These are phyloP conservation scores for Euzetes globulus DNA, from an alignment of 2,888 invertebrate genomes.

Conservation along the genomic window DNA sequence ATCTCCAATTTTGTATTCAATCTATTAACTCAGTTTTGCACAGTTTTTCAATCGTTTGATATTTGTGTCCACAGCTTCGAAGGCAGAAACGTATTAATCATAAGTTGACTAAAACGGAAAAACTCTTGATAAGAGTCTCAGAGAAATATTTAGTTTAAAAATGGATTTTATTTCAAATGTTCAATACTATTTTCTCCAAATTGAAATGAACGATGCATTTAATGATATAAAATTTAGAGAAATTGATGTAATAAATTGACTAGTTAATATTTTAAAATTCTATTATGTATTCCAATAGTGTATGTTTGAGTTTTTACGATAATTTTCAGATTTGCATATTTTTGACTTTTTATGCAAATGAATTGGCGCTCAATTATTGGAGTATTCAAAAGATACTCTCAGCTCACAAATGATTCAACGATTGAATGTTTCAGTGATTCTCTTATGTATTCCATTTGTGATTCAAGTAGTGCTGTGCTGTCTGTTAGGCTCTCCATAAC, in stretches of 20 bases:
- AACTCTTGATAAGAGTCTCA: no score
- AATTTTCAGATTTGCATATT: constrained; percentile 5
- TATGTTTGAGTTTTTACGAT: background rate
- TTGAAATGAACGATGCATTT: no score
- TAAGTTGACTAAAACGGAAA: no score
- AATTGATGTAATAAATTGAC: no score
- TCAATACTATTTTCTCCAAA: no score
- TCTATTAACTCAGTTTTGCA: background rate
- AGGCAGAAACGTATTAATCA: no score
- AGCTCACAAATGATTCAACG: background rate
- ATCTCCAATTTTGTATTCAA: background rate
- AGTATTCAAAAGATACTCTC: background rate
- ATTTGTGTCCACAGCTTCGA: no score
- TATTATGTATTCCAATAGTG: background rate
- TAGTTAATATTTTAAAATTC: no score
- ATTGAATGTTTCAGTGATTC: background rate
- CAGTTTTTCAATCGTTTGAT: background rate
- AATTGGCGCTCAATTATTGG: background rate
- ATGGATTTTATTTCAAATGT: no score
- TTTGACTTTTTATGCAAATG: background rate
- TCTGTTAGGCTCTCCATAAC: background rate
- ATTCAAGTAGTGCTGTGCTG: constrained; percentile 12
- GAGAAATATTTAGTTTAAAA: no score
- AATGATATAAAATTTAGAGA: no score
- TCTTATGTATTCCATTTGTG: constrained; percentile 5